Conservation (phyloP, 2,888 invertebrate species). For the Microctonus hyperodae region DNA sequence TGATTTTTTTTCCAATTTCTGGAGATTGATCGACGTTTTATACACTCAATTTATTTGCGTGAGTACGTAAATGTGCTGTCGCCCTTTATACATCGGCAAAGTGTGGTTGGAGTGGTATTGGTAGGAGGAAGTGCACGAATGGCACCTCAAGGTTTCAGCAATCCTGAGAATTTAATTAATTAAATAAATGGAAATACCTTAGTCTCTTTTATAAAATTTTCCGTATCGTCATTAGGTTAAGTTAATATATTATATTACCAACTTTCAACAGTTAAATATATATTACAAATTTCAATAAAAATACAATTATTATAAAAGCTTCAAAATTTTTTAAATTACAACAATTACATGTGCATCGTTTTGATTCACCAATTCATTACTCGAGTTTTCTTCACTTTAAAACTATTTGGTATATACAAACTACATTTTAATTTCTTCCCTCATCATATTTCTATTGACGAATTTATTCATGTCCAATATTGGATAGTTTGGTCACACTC, state of each 20-base stretch:
- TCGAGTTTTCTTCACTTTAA: not conserved
- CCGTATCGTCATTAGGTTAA: conserved; percentile 1
- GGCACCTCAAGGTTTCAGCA: conserved; percentile 17
- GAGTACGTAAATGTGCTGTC: not conserved
- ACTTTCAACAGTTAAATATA: not conserved
- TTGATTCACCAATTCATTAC: not conserved
- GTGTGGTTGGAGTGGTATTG: not conserved
- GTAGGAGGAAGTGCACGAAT: conserved; percentile 3
- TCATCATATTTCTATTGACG: not conserved
- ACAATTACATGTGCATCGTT: not conserved
- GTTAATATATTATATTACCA: not conserved
- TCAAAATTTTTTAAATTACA: no score
- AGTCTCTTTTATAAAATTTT: conserved; percentile 9
- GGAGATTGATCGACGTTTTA: not conserved
- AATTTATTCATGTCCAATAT: not conserved
- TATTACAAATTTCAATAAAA: not conserved
- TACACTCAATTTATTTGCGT: not conserved
- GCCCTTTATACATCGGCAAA: conserved; percentile 8
- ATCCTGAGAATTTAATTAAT: conserved; percentile 34
- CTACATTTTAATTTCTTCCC: not conserved
- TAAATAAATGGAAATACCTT: conserved; percentile 30
- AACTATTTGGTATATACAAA: not conserved
- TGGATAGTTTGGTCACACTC: not conserved
- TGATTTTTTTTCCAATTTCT: not conserved
- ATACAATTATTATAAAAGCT: no score